Conservation (phyloP, 2,797 vertebrate genomes). For the Arctocebus calabarensis region DNA sequence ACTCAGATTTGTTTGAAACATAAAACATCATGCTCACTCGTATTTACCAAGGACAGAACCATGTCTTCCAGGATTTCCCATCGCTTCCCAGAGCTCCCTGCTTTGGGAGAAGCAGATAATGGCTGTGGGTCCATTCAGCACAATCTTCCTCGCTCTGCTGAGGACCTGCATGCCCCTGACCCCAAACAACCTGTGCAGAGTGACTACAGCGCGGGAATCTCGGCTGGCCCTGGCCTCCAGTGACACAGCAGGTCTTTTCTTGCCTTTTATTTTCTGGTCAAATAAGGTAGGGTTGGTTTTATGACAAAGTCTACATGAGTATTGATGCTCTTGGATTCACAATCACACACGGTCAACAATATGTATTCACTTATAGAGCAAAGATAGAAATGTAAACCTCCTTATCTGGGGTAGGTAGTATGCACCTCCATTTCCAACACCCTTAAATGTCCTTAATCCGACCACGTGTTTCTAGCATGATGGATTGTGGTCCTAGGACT, state of each 20-base stretch:
- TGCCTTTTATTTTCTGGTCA: not conserved
- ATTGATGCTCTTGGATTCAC: not conserved
- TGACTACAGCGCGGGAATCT: not conserved
- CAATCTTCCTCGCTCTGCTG: not conserved
- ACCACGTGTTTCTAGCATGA: not conserved
- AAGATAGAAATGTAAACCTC: not conserved
- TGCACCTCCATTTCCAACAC: conserved; percentile 39
- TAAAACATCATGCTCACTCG: not conserved
- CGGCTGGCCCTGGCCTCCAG: not conserved
- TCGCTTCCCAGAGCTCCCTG: not conserved
- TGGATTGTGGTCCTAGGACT: not conserved
- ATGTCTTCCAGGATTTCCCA: not conserved
- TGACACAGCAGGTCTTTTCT: not conserved
- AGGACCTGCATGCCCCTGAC: not conserved
- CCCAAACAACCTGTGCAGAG: not conserved
- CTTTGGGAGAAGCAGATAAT: not conserved
- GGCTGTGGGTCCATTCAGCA: not conserved
- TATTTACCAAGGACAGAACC: not conserved
- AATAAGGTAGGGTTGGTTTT: not conserved
- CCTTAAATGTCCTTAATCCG: conserved; percentile 38
- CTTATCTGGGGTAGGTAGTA: not conserved
- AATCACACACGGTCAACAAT: not conserved
- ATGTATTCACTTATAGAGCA: not conserved
- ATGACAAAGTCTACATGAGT: not conserved
- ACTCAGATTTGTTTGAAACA: conserved; percentile 1